These are phyloP conservation scores for Tringa solitaria DNA, from an alignment of 2,113 vertebrate species.

Conservation along the genomic window DNA sequence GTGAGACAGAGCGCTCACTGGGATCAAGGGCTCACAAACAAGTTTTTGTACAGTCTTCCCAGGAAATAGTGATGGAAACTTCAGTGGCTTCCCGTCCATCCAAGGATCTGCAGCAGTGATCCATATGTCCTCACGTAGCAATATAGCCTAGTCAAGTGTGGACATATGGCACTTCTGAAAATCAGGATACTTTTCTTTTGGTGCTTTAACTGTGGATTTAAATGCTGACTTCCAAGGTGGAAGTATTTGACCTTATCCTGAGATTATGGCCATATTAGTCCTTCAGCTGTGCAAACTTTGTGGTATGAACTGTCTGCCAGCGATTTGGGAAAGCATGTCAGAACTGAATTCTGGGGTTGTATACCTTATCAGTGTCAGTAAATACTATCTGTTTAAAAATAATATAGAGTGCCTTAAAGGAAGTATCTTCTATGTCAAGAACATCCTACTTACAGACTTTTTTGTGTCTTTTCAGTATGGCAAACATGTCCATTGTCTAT, in stretches of 20 bases:
- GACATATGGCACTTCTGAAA: background rate
- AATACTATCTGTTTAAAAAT: background rate
- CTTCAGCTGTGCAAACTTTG: background rate
- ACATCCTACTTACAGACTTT: background rate
- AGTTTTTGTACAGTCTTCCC: background rate
- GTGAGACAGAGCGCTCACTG: background rate
- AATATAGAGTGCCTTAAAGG: background rate
- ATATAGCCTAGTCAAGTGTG: background rate
- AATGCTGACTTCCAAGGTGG: background rate
- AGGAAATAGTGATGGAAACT: background rate
- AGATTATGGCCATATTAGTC: background rate
- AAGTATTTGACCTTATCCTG: background rate
- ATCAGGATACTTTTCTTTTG: background rate
- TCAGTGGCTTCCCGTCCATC: background rate
- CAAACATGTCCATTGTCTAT: background rate
- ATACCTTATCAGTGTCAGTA: background rate
- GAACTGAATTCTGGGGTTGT: background rate
- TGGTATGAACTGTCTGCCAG: background rate
- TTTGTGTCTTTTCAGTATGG: background rate
- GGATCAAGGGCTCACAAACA: background rate
- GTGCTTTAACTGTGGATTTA: background rate
- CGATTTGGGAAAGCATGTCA: background rate
- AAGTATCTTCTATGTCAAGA: background rate
- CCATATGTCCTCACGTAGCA: background rate
- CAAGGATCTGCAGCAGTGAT: background rate